These are phyloP conservation scores for Prolemur simus DNA, from an alignment of 2,113 vertebrate genomes.

Conservation along the genomic window DNA sequence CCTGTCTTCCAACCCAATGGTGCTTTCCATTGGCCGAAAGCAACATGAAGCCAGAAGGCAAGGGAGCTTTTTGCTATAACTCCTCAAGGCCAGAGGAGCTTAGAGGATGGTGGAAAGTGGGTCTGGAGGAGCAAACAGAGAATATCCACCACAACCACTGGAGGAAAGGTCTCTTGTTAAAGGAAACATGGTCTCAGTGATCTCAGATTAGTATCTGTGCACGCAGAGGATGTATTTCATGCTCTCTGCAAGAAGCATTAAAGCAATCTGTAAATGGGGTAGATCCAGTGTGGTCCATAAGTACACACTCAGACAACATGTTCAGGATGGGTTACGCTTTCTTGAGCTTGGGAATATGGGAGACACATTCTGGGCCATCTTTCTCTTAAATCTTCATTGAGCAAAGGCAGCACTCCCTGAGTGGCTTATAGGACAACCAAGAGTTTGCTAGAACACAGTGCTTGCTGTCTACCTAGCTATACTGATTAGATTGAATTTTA, in stretches of 20 bases:
- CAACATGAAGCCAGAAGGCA: not conserved
- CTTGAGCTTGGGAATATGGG: not conserved
- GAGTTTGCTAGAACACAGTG: not conserved
- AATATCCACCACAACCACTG: not conserved
- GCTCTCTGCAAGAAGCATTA: not conserved
- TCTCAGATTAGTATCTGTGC: not conserved
- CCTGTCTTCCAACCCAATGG: not conserved
- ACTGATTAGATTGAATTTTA: not conserved
- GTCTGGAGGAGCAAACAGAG: not conserved
- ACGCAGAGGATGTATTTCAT: accelerated
- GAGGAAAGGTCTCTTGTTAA: not conserved
- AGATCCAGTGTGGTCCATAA: too few species aligned
- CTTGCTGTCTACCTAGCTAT: not conserved
- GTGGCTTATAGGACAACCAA: not conserved
- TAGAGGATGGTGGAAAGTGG: not conserved
- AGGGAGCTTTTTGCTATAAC: not conserved
- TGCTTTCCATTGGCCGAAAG: not conserved
- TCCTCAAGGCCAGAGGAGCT: not conserved
- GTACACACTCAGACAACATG: accelerated
- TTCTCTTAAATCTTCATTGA: not conserved
- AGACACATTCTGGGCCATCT: accelerated
- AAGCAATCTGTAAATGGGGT: not conserved
- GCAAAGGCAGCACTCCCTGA: not conserved
- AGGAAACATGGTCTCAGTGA: accelerated
- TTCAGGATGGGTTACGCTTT: not conserved